phyloP scores from a whole-genome alignment of 2,113 vertebrate genomes.

The Pteruthius melanotis region DNA sequence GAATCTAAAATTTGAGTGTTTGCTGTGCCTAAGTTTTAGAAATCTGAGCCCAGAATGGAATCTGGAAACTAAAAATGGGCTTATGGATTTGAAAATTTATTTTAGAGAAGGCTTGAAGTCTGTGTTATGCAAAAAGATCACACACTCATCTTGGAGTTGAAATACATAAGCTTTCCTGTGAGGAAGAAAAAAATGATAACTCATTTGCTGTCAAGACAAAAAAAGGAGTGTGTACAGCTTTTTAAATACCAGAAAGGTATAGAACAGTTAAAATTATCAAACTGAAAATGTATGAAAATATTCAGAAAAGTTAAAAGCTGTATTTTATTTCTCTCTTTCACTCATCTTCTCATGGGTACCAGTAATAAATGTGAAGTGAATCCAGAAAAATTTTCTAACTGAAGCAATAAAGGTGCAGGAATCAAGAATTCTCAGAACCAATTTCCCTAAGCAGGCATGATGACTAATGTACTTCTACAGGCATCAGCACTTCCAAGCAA shows the following conservation, averaged over 20 bases:
- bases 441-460: not conserved
- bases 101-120: not conserved
- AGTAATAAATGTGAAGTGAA: not conserved
- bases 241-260: not conserved
- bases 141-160: not conserved
- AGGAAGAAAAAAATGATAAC: not conserved
- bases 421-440: not conserved
- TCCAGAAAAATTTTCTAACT: not conserved
- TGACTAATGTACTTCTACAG: conserved; percentile 14
- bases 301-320: not conserved
- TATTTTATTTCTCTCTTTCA: not conserved
- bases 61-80: conserved; percentile 22
- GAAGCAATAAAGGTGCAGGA: not conserved
- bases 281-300: not conserved
- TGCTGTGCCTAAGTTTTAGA: not conserved
- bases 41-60: conserved; percentile 18
- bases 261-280: not conserved
- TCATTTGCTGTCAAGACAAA: not conserved
- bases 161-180: not conserved
- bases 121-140: not conserved
- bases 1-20: not conserved
- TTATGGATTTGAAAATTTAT: conserved; percentile 18
- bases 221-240: not conserved
- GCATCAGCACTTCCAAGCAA: conserved; percentile 8
- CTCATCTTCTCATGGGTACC: not conserved